A percentile compares a stretch with the other conserved stretches of the same genome.
These are phyloP conservation scores for Oncopeltus fasciatus DNA, from an alignment of 1,140 invertebrate species.

Conservation along the genomic window DNA sequence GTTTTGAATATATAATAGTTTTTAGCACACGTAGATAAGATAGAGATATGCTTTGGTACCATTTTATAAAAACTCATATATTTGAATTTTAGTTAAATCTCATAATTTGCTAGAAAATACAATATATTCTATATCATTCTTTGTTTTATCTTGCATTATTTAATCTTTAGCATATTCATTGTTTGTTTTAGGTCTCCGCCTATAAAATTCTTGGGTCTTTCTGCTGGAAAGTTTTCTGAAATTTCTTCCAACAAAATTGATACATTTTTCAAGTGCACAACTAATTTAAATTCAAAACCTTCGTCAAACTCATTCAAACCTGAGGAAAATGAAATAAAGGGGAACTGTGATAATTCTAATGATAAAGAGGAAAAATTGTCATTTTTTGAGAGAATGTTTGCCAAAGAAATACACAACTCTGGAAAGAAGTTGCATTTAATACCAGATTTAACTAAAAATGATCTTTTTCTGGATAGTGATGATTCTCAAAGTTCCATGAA, in stretches of 20 bases:
- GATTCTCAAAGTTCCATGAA: constrained; percentile 2
- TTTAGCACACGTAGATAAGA: too few relatives aligned
- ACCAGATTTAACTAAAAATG: constrained; percentile 10
- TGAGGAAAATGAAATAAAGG: not conserved
- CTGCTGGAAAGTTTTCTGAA: constrained; percentile 35
- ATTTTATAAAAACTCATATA: too few relatives aligned
- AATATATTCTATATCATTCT: too few relatives aligned
- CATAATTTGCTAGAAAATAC: too few relatives aligned
- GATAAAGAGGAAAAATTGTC: constrained; percentile 8
- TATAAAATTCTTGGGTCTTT: constrained; percentile 32
- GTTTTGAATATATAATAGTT: too few relatives aligned
- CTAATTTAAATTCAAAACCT: not conserved
- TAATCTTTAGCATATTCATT: too few relatives aligned
- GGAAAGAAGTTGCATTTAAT: constrained; percentile 4
- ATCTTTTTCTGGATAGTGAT: not conserved
- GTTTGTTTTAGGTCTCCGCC: constrained; percentile 28
- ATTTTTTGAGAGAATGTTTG: constrained; percentile 20
- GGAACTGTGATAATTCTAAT: not conserved
- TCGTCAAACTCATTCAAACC: not conserved
- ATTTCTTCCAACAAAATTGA: constrained; percentile 14
- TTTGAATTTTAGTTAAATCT: too few relatives aligned
- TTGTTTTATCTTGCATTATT: too few relatives aligned
- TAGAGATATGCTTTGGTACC: too few relatives aligned
- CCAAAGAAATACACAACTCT: not conserved
- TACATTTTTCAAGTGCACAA: constrained; percentile 16